Percentiles rank a stretch among this genome's conserved stretches.
Evolutionary conservation across 1,140 invertebrate species (phyloP).

Genomic region (Sipha flava): DNA sequence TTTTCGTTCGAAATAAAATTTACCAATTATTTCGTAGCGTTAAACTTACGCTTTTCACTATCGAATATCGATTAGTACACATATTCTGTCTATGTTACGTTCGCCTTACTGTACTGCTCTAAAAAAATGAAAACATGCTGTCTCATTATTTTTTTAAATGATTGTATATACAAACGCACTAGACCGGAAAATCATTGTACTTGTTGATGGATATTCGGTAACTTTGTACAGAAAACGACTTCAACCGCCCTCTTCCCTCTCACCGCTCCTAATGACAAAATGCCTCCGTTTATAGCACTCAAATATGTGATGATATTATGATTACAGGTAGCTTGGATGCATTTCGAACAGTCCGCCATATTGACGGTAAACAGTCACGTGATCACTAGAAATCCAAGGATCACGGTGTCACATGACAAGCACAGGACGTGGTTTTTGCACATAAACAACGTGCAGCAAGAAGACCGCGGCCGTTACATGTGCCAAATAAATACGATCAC

Average conservation of each 20-base stretch:
- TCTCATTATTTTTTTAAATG: not conserved
- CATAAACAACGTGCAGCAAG: constrained; percentile 80
- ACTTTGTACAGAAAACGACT: too few relatives aligned
- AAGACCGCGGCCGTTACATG: constrained; percentile 87
- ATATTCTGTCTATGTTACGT: not conserved
- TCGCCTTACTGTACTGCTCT: too few relatives aligned
- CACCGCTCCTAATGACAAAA: too few relatives aligned
- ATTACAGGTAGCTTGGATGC: constrained; percentile 83
- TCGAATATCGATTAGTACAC: not conserved
- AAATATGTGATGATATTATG: too few relatives aligned
- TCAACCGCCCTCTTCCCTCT: too few relatives aligned
- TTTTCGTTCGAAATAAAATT: not conserved
- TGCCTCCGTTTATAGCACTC: too few relatives aligned
- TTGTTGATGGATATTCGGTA: not conserved
- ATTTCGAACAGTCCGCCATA: constrained; percentile 88
- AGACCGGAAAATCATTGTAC: not conserved
- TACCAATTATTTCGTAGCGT: not conserved
- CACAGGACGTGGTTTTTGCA: constrained; percentile 84
- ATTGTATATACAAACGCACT: not conserved
- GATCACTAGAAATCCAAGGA: constrained; percentile 82
- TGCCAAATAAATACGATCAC: constrained; percentile 93
- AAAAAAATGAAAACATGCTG: not conserved
- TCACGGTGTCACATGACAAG: constrained; percentile 77
- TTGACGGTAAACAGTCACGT: constrained; percentile 86
- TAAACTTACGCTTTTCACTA: not conserved